A percentile compares a stretch with the other conserved stretches of the same genome.
These are phyloP conservation scores for Phylloscopus collybita DNA, from an alignment of 2,797 vertebrate genomes.

Conservation along the genomic window DNA sequence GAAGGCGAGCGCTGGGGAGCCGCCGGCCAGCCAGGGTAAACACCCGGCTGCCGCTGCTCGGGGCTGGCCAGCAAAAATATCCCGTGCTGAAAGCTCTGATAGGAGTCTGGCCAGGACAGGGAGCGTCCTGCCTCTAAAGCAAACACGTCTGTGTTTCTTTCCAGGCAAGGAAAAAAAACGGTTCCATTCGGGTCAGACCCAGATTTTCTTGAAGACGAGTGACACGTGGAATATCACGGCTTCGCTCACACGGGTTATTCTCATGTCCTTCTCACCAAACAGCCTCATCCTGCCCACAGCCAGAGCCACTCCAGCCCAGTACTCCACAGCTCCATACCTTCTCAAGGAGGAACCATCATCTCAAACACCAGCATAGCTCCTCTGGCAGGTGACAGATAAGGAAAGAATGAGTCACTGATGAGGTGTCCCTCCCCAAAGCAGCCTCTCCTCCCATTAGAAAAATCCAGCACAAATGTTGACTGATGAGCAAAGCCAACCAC, in stretches of 20 bases:
- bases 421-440: neutral
- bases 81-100: constrained; percentile 37
- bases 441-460: neutral
- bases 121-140: neutral
- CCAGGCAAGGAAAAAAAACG: neutral
- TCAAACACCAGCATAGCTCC: neutral
- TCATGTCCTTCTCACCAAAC: neutral
- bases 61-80: constrained; percentile 26
- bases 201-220: neutral
- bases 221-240: rapidly evolving
- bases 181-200: neutral
- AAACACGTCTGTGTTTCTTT: neutral
- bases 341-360: neutral
- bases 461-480: neutral
- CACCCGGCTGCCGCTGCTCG: neutral
- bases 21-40: neutral
- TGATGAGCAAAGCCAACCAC: neutral
- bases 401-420: neutral
- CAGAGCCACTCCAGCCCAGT: neutral
- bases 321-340: neutral
- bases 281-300: neutral
- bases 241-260: rapidly evolving
- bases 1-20: neutral
- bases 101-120: neutral
- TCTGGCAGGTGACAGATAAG: neutral